Base-by-base conservation (phyloP, 2,797 vertebrate species). In the Otolemur crassicaudatus region DNA sequence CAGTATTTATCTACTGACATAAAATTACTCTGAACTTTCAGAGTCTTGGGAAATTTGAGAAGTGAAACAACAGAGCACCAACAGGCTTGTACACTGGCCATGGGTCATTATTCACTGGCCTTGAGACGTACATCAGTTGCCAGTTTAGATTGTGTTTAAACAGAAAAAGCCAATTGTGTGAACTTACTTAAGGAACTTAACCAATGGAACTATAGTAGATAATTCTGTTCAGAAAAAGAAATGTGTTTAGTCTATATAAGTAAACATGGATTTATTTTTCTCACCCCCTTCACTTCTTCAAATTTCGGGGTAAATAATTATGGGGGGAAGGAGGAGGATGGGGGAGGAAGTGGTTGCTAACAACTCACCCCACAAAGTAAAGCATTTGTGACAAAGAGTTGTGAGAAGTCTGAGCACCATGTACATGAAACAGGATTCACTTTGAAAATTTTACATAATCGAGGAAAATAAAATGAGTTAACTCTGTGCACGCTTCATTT, bases 11-110 rank as follows among this genome's bases (percentile, higher is more conserved):
- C 94, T 84, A 70, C 0, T 86, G 69, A 82, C 27, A 75, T 90
- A 92, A 89, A 72, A n/a, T 58, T 69, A 95, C 10, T 49, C 25
- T 58, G 49, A 34, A 13, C 65, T 95, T 67, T 31, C 65, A 94
- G 77, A 17, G 1, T 91, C 70, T 80, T 96, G 89, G 20, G n/a
- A 34, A 72, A 95, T 86, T 69, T 77, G 90, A 83, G 19, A 95
- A 83, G 85, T 85, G 31, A 43, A 3, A 16, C 63, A 94, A 90
- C 29, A 94, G 95, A 95, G 14, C 49, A 49, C 13, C 49, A 53
- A 53, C 3, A 53, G 49, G 49, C 3, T 43, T 63, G 14, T 16
- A 69, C 90, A 16, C 49, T 70, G 58, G 3, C 23, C 83, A 14
- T 7, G 76, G 37, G 31, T 81, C 4, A 43, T 85, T 95, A 49